Conservation (phyloP, 2,113 vertebrate species). For the Trichechus manatus region DNA sequence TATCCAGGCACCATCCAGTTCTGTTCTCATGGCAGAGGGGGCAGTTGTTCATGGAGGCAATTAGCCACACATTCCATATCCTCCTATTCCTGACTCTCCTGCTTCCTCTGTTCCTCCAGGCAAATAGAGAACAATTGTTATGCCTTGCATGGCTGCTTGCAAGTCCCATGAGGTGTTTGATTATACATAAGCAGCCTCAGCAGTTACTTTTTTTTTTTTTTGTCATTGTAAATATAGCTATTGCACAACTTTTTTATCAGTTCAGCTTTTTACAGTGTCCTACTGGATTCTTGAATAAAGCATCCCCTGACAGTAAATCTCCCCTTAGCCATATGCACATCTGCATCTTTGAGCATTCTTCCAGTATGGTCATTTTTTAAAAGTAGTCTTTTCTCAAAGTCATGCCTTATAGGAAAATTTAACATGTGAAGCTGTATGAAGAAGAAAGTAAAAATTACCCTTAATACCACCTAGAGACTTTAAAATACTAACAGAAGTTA, state of each 20-base stretch:
- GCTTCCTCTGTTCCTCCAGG: too few relatives aligned
- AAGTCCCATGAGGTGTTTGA: too few relatives aligned
- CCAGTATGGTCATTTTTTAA: background rate
- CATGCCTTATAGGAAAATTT: constrained; percentile 3
- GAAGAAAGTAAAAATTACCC: background rate
- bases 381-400: constrained; percentile 19
- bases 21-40: too few relatives aligned
- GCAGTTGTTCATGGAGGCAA: too few relatives aligned
- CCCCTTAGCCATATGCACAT: background rate
- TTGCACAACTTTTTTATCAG: background rate
- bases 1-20: too few relatives aligned
- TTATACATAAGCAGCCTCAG: too few relatives aligned
- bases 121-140: too few relatives aligned
- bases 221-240: too few relatives aligned
- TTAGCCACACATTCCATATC: too few relatives aligned
- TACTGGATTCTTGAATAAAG: background rate
- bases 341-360: background rate
- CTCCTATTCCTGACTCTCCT: too few relatives aligned
- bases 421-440: background rate
- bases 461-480: background rate
- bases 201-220: too few relatives aligned
- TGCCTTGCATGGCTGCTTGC: too few relatives aligned
- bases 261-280: background rate
- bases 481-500: background rate
- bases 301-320: background rate